These are phyloP conservation scores for Monodelphis domestica DNA, from an alignment of 2,797 vertebrate species.

Conservation along the genomic window DNA sequence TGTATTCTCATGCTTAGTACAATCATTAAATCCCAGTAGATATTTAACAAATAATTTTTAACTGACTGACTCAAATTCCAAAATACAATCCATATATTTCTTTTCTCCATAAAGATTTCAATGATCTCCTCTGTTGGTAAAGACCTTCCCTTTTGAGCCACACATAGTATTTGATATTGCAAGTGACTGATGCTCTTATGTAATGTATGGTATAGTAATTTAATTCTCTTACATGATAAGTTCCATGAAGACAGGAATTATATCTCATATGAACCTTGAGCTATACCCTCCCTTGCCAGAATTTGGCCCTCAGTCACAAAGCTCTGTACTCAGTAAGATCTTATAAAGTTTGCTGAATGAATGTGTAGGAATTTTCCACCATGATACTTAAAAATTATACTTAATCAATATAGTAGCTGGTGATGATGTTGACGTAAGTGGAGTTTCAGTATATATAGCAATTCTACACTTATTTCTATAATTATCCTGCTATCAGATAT, in stretches of 20 bases:
- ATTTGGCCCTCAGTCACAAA: neutral
- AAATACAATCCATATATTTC: too few species aligned
- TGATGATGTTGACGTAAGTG: neutral
- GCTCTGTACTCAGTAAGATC: neutral
- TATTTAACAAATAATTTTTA: too few species aligned
- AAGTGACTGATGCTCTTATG: neutral
- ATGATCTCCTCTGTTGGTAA: neutral
- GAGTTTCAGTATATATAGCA: slow-evolving; percentile 3
- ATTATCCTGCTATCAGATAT: neutral
- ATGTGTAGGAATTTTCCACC: neutral
- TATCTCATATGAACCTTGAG: neutral
- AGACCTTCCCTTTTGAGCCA: neutral
- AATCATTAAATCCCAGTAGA: too few species aligned
- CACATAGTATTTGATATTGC: neutral
- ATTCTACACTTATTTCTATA: neutral
- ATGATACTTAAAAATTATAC: slow-evolving; percentile 9
- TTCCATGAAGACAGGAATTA: neutral
- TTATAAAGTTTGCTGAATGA: neutral
- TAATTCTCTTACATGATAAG: neutral
- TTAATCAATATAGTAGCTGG: neutral
- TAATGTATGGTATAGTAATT: neutral
- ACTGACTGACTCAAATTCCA: too few species aligned
- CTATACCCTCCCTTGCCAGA: fast-evolving
- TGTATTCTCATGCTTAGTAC: too few species aligned
- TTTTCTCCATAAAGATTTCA: neutral